These are phyloP conservation scores for Syngnathus typhle DNA, from an alignment of 2,113 vertebrate species.

Conservation along the genomic window DNA sequence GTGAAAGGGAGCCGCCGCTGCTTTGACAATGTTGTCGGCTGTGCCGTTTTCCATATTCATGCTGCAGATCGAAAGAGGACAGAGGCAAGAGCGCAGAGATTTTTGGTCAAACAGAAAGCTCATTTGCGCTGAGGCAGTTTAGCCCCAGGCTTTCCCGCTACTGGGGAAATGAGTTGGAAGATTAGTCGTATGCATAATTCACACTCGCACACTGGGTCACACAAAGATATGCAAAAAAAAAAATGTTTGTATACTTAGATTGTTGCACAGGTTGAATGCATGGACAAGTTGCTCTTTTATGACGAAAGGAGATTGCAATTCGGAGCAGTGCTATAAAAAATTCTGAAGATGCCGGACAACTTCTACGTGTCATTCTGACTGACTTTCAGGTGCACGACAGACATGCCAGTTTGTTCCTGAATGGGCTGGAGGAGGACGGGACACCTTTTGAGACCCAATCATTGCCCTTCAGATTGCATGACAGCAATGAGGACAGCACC, in stretches of 20 bases:
- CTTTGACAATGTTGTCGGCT: constrained; percentile 61
- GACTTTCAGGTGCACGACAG: constrained; percentile 76
- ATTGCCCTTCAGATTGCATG: constrained; percentile 66
- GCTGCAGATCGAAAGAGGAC: constrained; percentile 48
- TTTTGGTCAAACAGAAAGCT: constrained; percentile 73
- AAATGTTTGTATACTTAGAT: constrained; percentile 24
- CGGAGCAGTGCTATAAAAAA: neutral
- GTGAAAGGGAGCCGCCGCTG: constrained; percentile 47
- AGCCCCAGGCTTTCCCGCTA: constrained; percentile 63
- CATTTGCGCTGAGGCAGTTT: constrained; percentile 65
- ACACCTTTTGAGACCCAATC: constrained; percentile 77
- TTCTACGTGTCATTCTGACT: constrained; percentile 21
- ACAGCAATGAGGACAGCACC: constrained; percentile 56
- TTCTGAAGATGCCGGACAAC: neutral
- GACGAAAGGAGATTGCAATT: constrained; percentile 1
- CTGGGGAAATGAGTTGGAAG: constrained; percentile 66
- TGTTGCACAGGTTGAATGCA: constrained; percentile 9
- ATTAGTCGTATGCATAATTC: constrained; percentile 69
- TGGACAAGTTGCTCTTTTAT: constrained; percentile 32
- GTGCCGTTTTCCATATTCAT: constrained; percentile 67
- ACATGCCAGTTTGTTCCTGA: constrained; percentile 80
- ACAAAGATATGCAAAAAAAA: constrained; percentile 18
- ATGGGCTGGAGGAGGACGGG: constrained; percentile 82
- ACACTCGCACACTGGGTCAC: constrained; percentile 42
- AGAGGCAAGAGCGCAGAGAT: constrained; percentile 46